Percentiles rank a stretch among this genome's conserved stretches.
Evolutionary conservation across 2,888 invertebrate genomes (phyloP).

Genomic region (Lycocerus yunnanus): DNA sequence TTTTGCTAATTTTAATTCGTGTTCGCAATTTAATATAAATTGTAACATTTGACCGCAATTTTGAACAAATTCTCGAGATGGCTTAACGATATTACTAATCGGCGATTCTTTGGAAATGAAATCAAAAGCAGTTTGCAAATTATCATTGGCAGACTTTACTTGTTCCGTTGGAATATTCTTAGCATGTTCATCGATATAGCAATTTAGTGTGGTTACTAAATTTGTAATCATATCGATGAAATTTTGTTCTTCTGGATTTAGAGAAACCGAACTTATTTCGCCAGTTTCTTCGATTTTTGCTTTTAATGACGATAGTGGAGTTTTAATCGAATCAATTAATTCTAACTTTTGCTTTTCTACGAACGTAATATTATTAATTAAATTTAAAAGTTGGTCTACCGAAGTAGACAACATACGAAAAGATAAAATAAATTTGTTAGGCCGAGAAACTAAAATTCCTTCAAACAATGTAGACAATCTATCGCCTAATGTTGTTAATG

Average conservation of each 20-base stretch:
- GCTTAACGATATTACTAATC: neutral
- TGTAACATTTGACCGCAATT: neutral
- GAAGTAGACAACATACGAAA: neutral
- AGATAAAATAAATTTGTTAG: conserved; percentile 2
- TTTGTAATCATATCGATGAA: conserved; percentile 3
- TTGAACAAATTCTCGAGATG: neutral
- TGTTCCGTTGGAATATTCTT: neutral
- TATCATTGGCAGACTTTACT: conserved; percentile 10
- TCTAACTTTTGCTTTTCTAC: conserved; percentile 6
- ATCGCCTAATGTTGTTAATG: conserved; percentile 8
- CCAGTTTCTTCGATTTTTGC: neutral
- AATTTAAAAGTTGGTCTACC: neutral
- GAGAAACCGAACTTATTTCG: neutral
- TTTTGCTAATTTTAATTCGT: conserved; percentile 37
- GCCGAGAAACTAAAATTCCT: neutral
- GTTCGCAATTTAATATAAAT: conserved; percentile 32
- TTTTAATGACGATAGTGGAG: neutral
- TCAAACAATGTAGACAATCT: conserved; percentile 15
- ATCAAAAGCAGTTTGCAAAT: conserved; percentile 9
- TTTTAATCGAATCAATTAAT: conserved; percentile 6
- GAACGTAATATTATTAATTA: neutral
- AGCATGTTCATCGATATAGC: neutral
- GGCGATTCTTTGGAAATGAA: conserved; percentile 8
- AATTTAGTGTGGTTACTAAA: neutral
- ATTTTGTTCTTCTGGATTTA: conserved; percentile 15